A percentile compares a stretch with the other conserved stretches of the same genome.
Evolutionary conservation across 2,888 invertebrate species (phyloP).

Genomic region (Schrankia costaestrigalis): DNA sequence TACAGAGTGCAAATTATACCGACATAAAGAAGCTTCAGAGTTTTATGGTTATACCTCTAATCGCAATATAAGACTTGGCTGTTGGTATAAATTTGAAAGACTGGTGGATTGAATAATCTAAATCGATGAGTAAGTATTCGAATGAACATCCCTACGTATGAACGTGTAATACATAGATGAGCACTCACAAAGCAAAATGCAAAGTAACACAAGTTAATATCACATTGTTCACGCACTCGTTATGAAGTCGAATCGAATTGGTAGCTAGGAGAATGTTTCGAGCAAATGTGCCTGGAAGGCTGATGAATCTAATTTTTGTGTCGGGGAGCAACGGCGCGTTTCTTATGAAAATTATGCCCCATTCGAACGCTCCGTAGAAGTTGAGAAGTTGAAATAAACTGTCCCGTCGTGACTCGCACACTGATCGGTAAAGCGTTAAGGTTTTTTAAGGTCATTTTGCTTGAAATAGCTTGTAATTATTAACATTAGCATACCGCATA

Average conservation of each 20-base stretch:
- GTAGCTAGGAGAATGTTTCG: slow-evolving; percentile 54
- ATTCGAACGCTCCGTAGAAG: slow-evolving; percentile 68
- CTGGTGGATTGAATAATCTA: slow-evolving; percentile 6
- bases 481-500: too few relatives aligned
- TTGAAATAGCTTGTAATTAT: too few relatives aligned
- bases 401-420: slow-evolving; percentile 73
- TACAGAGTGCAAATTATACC: slow-evolving; percentile 57
- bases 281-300: slow-evolving; percentile 57
- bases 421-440: slow-evolving; percentile 40
- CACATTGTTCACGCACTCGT: slow-evolving; percentile 63
- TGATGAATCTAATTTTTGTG: slow-evolving; percentile 77
- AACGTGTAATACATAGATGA: slow-evolving; percentile 17
- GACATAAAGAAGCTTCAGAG: slow-evolving; percentile 52
- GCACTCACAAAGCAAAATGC: slow-evolving; percentile 46
- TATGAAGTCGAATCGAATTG: slow-evolving; percentile 66
- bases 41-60: slow-evolving; percentile 55
- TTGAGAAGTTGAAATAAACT: slow-evolving; percentile 78
- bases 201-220: slow-evolving; percentile 58
- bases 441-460: slow-evolving; percentile 33
- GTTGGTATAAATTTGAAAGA: slow-evolving; percentile 48
- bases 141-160: slow-evolving; percentile 24
- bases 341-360: slow-evolving; percentile 77
- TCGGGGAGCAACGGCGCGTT: slow-evolving; percentile 60
- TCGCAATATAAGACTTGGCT: slow-evolving; percentile 47
- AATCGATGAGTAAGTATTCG: slow-evolving; percentile 10